Percentiles rank a stretch among this genome's conserved stretches.
phyloP scores from a whole-genome alignment of 2,797 vertebrate species.

The Ceyx erithaca region DNA sequence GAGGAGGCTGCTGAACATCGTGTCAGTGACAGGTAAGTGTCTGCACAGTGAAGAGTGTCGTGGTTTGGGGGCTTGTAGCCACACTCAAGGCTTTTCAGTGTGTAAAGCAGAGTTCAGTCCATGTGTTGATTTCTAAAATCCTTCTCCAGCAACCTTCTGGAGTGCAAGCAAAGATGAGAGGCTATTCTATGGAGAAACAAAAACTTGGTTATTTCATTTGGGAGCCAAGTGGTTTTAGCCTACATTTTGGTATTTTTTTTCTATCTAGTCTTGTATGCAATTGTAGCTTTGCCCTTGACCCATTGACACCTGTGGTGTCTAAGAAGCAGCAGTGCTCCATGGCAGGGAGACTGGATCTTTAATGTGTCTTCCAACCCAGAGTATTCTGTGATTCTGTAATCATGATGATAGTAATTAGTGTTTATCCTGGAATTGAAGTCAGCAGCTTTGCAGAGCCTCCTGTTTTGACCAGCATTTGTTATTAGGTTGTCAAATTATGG shows the following conservation, averaged over 20 bases:
- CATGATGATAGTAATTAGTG: neutral
- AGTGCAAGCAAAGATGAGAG: neutral
- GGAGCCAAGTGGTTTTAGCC: neutral
- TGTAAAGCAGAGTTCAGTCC: neutral
- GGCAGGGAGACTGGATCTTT: neutral
- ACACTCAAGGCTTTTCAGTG: neutral
- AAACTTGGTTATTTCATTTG: neutral
- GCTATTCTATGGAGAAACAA: neutral
- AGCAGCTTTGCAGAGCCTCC: neutral
- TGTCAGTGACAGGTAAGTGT: conserved; percentile 91
- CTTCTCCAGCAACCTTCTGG: neutral
- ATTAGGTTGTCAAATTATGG: neutral
- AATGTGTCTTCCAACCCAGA: neutral
- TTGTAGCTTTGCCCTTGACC: too few species aligned
- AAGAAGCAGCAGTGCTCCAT: neutral
- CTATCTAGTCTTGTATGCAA: too few species aligned
- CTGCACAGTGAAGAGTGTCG: neutral
- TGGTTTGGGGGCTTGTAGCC: neutral
- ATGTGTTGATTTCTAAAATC: neutral
- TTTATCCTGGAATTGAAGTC: neutral
- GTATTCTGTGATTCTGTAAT: neutral
- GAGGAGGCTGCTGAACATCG: conserved; percentile 95
- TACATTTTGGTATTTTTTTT: neutral
- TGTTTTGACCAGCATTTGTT: neutral
- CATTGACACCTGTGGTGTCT: too few species aligned